Evolutionary conservation across 2,797 vertebrate species (phyloP).

Genomic region (Apodemus agrarius): DNA sequence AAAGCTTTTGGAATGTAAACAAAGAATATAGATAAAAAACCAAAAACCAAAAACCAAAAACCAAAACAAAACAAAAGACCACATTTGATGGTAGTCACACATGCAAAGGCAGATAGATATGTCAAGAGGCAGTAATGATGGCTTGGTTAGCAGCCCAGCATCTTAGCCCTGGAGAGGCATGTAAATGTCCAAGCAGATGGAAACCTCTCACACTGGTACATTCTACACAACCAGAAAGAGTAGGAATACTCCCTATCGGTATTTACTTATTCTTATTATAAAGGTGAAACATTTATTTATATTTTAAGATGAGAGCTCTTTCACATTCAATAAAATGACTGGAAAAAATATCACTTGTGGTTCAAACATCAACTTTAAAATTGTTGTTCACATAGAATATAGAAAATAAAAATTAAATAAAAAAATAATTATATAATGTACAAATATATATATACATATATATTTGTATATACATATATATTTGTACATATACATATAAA

Average conservation of each 20-base stretch:
- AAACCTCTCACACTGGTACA: neutral
- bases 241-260: slow-evolving; percentile 4
- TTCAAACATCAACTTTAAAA: slow-evolving; percentile 24
- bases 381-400: too few species aligned
- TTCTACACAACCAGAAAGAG: neutral
- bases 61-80: too few species aligned
- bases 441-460: too few species aligned
- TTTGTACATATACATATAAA: too few species aligned
- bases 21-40: too few species aligned
- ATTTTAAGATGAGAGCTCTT: neutral
- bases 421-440: too few species aligned
- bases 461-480: too few species aligned
- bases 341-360: neutral
- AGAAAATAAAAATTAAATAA: too few species aligned
- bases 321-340: neutral
- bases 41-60: too few species aligned
- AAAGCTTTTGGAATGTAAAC: too few species aligned
- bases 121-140: neutral
- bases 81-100: neutral
- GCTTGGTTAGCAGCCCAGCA: neutral
- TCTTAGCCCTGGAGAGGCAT: neutral
- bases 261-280: neutral
- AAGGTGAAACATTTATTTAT: neutral
- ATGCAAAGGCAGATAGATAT: neutral
- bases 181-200: neutral